Evolutionary conservation across 2,113 vertebrate genomes (phyloP).

Genomic region (Oenanthe oenanthe): DNA sequence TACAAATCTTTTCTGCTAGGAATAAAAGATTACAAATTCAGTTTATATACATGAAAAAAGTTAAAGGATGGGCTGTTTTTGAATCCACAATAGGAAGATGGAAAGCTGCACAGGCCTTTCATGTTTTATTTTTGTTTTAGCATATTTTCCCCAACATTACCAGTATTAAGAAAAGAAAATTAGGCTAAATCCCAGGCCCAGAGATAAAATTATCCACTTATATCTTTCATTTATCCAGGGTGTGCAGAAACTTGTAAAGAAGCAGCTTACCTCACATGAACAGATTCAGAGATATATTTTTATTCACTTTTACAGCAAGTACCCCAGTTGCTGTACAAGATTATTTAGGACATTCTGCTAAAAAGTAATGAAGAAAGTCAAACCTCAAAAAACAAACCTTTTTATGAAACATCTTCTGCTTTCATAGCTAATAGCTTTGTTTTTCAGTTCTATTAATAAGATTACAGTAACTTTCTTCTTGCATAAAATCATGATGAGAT

Average conservation of each 20-base stretch:
- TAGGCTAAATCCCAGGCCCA: background rate
- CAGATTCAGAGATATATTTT: background rate
- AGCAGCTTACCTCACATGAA: background rate
- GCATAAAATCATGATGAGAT: background rate
- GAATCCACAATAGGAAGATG: background rate
- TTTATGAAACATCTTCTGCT: background rate
- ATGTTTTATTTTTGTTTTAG: background rate
- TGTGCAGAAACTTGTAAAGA: background rate
- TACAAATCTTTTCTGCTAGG: background rate
- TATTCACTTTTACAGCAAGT: background rate
- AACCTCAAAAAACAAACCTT: background rate
- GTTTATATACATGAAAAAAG: background rate
- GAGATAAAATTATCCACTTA: background rate
- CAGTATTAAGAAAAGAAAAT: background rate
- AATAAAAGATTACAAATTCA: background rate
- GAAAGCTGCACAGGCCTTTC: background rate
- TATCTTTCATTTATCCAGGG: background rate
- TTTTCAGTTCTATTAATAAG: background rate
- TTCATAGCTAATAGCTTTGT: background rate
- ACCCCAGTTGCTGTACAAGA: background rate
- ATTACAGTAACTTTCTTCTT: background rate
- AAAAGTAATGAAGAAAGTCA: background rate
- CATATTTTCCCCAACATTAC: background rate
- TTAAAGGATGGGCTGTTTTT: background rate
- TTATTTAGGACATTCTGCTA: background rate